Percentiles rank a stretch among this genome's conserved stretches.
These are phyloP conservation scores for Drosophila auraria DNA, from an alignment of 1,140 invertebrate genomes.

Conservation along the genomic window DNA sequence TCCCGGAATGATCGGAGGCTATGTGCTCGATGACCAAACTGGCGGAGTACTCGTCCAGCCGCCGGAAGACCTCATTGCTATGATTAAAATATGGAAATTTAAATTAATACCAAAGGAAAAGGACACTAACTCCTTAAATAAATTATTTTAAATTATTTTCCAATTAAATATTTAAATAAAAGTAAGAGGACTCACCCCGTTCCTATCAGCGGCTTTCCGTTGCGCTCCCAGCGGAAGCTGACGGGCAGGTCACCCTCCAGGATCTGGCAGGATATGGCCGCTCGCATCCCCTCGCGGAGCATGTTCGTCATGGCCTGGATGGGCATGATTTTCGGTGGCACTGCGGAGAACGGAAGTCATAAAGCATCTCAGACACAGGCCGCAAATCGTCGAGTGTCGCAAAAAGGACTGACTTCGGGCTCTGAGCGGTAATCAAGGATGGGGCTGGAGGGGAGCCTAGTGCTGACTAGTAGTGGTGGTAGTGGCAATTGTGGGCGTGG, in stretches of 20 bases:
- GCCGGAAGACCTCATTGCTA: slow-evolving; percentile 86
- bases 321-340: slow-evolving; percentile 94
- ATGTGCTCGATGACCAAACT: slow-evolving; percentile 95
- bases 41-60: slow-evolving; percentile 94
- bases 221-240: slow-evolving; percentile 93
- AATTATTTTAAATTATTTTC: not conserved
- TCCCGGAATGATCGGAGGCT: slow-evolving; percentile 92
- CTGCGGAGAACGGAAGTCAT: slow-evolving; percentile 85
- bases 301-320: slow-evolving; percentile 92
- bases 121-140: too few species aligned
- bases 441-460: slow-evolving; percentile 2
- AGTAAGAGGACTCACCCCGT: slow-evolving; percentile 66
- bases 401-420: slow-evolving; percentile 57
- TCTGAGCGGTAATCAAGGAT: slow-evolving; percentile 45
- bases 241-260: slow-evolving; percentile 97
- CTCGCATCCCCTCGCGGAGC: slow-evolving; percentile 95
- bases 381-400: slow-evolving; percentile 40
- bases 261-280: slow-evolving; percentile 96
- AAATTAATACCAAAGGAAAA: not conserved
- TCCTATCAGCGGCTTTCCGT: slow-evolving; percentile 89
- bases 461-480: slow-evolving; percentile 17
- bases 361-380: slow-evolving; percentile 20
- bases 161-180: not conserved
- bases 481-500: slow-evolving; percentile 56
- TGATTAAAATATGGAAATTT: not conserved